phyloP scores from a whole-genome alignment of 2,888 invertebrate species.

The Cabera pusaria region DNA sequence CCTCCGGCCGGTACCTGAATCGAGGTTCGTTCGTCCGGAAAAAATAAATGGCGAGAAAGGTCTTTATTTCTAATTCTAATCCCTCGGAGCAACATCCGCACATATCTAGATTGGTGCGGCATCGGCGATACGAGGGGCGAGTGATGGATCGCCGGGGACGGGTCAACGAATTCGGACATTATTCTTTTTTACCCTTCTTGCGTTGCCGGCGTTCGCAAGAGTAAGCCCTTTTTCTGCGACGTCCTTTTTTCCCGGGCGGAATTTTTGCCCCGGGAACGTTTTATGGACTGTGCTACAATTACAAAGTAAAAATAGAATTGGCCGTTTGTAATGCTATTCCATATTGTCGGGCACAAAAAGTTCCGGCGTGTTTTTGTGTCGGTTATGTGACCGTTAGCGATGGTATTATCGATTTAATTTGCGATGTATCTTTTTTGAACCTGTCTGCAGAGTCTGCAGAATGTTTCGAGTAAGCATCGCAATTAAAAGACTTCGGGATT shows the following conservation, averaged over 20 bases:
- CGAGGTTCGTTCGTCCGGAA: conserved; percentile 19
- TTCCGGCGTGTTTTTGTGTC: conserved; percentile 34
- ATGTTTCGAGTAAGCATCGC: too few relatives aligned
- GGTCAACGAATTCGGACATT: conserved; percentile 85
- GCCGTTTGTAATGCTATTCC: conserved; percentile 70
- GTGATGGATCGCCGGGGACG: conserved; percentile 84
- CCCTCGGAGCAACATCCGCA: conserved; percentile 69
- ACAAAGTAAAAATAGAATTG: conserved; percentile 81
- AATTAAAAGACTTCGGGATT: not conserved
- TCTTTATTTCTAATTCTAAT: conserved; percentile 60
- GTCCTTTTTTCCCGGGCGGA: conserved; percentile 75
- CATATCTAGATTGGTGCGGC: conserved; percentile 44
- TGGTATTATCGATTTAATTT: conserved; percentile 11
- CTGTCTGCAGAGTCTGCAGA: conserved; percentile 1
- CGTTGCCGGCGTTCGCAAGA: conserved; percentile 72
- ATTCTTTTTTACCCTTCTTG: conserved; percentile 84
- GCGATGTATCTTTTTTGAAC: conserved; percentile 1
- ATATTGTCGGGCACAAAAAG: conserved; percentile 56
- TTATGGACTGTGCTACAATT: conserved; percentile 81
- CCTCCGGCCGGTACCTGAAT: conserved; percentile 7
- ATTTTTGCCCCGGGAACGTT: conserved; percentile 72
- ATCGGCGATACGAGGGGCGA: conserved; percentile 74
- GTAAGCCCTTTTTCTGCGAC: conserved; percentile 82
- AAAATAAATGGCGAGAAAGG: conserved; percentile 43
- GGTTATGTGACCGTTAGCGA: conserved; percentile 11